Percentiles rank a stretch among this genome's conserved stretches.
Evolutionary conservation across 2,888 invertebrate genomes (phyloP).

Genomic region (Hydraecia micacea): DNA sequence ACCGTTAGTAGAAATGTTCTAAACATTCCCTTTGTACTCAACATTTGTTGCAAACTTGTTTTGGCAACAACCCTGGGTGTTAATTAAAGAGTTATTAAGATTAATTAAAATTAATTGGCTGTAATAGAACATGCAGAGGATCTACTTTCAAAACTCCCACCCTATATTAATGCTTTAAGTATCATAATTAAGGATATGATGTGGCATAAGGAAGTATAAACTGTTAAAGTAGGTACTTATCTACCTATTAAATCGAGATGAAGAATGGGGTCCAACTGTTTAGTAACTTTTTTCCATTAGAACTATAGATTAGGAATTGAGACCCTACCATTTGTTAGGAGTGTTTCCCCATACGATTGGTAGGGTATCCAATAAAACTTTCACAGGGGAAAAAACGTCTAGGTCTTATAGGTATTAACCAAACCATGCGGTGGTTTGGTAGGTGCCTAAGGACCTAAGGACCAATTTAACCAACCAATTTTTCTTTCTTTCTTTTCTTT

Average conservation of each 20-base stretch:
- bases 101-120: constrained; percentile 82
- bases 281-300: not conserved
- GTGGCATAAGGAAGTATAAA: constrained; percentile 24
- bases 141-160: constrained; percentile 54
- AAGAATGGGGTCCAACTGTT: too few species aligned
- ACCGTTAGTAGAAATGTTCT: not conserved
- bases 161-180: constrained; percentile 34
- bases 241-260: too few species aligned
- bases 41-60: constrained; percentile 42
- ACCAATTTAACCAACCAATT: not conserved
- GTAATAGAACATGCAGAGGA: constrained; percentile 74
- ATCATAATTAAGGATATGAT: constrained; percentile 35
- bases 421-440: not conserved
- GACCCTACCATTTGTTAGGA: not conserved
- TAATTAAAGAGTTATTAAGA: constrained; percentile 80
- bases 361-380: not conserved
- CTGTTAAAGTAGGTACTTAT: not conserved
- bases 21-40: constrained; percentile 35
- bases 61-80: constrained; percentile 64
- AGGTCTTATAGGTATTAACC: not conserved
- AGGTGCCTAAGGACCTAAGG: not conserved
- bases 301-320: not conserved
- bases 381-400: not conserved
- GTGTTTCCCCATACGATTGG: not conserved
- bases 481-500: not conserved